Evolutionary conservation across 2,888 invertebrate species (phyloP).

Genomic region (Drymonia ruficornis): DNA sequence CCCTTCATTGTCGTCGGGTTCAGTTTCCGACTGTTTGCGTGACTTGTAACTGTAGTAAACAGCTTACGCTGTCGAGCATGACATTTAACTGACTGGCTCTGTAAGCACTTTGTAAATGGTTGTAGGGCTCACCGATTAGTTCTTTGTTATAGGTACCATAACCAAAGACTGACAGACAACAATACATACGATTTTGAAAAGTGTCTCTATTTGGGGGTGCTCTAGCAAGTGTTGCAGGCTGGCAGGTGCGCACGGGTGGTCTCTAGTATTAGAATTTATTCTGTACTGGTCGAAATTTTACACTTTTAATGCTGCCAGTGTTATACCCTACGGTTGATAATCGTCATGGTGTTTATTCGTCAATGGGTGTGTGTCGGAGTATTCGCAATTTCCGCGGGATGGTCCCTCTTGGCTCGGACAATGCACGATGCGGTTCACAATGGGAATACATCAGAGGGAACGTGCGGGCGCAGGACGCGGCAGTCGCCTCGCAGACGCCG

Average conservation of each 20-base stretch:
- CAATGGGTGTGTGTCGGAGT: slow-evolving; percentile 30
- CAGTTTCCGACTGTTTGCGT: background rate
- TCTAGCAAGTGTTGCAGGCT: too few species aligned
- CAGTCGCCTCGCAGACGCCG: slow-evolving; percentile 78
- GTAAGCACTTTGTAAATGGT: slow-evolving; percentile 31
- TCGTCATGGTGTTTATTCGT: background rate
- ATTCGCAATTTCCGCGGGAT: slow-evolving; percentile 50
- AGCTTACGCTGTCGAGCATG: background rate
- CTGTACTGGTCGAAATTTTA: background rate
- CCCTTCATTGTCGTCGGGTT: background rate
- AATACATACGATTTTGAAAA: too few species aligned
- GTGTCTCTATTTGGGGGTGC: too few species aligned
- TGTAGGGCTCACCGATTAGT: slow-evolving; percentile 20
- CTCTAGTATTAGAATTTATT: background rate
- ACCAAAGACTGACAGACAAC: too few species aligned
- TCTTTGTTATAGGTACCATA: background rate
- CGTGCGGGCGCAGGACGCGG: slow-evolving; percentile 76
- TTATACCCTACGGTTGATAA: background rate
- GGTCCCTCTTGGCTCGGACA: slow-evolving; percentile 55
- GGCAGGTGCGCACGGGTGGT: background rate
- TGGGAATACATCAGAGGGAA: slow-evolving; percentile 62
- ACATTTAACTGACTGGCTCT: slow-evolving; percentile 6
- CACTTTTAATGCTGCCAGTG: background rate
- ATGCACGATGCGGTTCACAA: slow-evolving; percentile 60
- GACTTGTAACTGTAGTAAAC: slow-evolving; percentile 1